These are phyloP conservation scores for Podiceps cristatus DNA, from an alignment of 2,113 vertebrate species.

Conservation along the genomic window DNA sequence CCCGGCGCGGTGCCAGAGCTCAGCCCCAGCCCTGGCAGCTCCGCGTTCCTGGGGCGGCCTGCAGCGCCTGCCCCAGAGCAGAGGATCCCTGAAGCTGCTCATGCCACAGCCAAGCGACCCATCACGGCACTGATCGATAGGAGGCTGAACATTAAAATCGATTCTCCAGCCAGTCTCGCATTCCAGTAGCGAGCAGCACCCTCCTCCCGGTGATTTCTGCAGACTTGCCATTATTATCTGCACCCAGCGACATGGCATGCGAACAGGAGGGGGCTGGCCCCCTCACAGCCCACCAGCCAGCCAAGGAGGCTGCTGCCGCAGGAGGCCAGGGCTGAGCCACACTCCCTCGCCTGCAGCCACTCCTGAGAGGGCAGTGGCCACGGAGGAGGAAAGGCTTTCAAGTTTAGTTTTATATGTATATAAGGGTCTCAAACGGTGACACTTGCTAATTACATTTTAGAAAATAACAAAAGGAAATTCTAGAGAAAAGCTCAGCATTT, in stretches of 20 bases:
- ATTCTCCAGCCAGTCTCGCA: not conserved
- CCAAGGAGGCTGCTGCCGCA: not conserved
- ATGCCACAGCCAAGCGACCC: not conserved
- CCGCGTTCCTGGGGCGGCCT: rapidly evolving
- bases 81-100: not conserved
- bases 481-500: conserved; percentile 7
- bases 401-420: not conserved
- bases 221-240: rapidly evolving
- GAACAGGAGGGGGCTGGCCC: not conserved
- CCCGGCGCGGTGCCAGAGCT: rapidly evolving
- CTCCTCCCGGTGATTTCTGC: not conserved
- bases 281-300: too few relatives aligned
- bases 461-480: conserved; percentile 29
- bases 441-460: not conserved
- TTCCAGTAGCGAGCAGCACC: rapidly evolving
- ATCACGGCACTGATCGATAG: rapidly evolving
- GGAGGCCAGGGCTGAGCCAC: not conserved
- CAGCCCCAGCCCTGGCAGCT: not conserved
- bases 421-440: not conserved
- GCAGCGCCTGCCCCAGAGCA: rapidly evolving
- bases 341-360: not conserved
- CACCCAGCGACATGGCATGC: rapidly evolving
- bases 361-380: rapidly evolving
- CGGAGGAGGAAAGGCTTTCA: not conserved
- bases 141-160: not conserved